These are phyloP conservation scores for Dasyurus viverrinus DNA, from an alignment of 2,113 vertebrate genomes.

Conservation along the genomic window DNA sequence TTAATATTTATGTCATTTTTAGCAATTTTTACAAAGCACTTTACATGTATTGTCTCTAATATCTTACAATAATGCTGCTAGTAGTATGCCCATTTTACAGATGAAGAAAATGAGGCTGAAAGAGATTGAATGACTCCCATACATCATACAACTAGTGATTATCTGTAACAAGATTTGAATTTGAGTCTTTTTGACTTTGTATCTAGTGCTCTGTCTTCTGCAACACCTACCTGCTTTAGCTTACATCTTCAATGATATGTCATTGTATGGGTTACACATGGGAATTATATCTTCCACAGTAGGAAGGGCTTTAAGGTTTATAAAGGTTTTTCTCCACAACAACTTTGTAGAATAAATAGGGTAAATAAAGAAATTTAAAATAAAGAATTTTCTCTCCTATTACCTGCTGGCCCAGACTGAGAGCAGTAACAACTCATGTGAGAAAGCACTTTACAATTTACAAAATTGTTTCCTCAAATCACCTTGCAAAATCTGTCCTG, in stretches of 20 bases:
- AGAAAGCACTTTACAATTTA: neutral
- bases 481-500: neutral
- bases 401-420: neutral
- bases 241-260: slow-evolving; percentile 68
- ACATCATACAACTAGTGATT: neutral
- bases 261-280: slow-evolving; percentile 74
- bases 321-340: neutral
- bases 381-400: neutral
- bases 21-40: neutral
- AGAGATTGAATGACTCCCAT: neutral
- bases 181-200: neutral
- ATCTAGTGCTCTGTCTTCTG: too few species aligned
- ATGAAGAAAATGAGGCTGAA: neutral
- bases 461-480: neutral
- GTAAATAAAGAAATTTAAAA: neutral
- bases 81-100: neutral
- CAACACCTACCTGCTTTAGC: neutral
- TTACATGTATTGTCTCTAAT: neutral
- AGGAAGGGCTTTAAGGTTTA: neutral
- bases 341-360: neutral
- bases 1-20: neutral
- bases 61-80: neutral
- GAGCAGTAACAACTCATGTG: neutral
- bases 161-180: neutral
- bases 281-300: slow-evolving; percentile 70